Conservation (phyloP, 2,888 invertebrate genomes). For the Scotopteryx bipunctaria region DNA sequence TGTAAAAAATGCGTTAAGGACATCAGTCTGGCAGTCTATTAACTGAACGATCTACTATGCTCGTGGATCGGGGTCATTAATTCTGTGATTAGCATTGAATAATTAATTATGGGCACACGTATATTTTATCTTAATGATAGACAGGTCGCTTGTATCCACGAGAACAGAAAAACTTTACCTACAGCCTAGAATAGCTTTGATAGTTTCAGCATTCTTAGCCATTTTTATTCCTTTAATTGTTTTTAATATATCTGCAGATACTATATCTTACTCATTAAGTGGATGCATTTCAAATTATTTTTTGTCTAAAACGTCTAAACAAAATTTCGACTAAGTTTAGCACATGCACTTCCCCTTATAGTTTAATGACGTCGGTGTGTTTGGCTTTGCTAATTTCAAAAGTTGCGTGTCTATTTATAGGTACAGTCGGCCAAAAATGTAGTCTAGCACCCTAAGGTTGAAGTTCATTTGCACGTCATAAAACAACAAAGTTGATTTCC, state of each 20-base stretch:
- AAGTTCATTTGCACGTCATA: too few relatives aligned
- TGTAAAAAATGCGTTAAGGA: constrained; percentile 78
- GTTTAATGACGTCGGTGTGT: constrained; percentile 2
- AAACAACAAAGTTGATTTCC: too few relatives aligned
- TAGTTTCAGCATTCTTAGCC: too few relatives aligned
- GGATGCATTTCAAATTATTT: too few relatives aligned
- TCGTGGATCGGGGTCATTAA: constrained; percentile 53
- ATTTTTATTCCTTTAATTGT: background rate
- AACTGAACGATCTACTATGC: constrained; percentile 56
- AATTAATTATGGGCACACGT: constrained; percentile 45
- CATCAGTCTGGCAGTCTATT: constrained; percentile 65
- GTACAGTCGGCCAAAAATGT: too few relatives aligned
- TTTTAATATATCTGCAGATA: background rate
- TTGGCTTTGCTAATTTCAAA: constrained; percentile 6
- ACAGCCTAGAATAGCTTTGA: too few relatives aligned
- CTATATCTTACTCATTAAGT: too few relatives aligned
- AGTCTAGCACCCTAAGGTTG: too few relatives aligned
- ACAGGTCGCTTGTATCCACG: background rate
- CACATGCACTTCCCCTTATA: background rate
- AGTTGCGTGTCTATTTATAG: constrained; percentile 11
- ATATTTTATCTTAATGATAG: constrained; percentile 2
- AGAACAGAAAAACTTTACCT: background rate
- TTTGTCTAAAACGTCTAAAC: too few relatives aligned
- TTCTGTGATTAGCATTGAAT: constrained; percentile 63
- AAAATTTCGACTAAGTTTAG: too few relatives aligned